A percentile compares a stretch with the other conserved stretches of the same genome.
Evolutionary conservation across 2,113 vertebrate genomes (phyloP).

Genomic region (Mormoops blainvillei): DNA sequence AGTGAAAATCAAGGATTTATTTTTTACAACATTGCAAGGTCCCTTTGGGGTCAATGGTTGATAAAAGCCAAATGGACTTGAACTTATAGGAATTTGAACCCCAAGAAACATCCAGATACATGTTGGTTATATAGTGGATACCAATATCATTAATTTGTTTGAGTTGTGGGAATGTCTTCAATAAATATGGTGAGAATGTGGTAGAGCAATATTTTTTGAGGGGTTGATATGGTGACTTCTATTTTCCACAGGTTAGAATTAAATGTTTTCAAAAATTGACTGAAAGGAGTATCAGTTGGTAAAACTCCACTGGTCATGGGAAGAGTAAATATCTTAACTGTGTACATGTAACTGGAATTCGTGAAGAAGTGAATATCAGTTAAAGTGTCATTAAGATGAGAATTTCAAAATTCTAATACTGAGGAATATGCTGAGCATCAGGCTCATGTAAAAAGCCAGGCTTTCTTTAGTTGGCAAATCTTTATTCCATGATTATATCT

Average conservation of each 20-base stretch:
- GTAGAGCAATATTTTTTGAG: conserved; percentile 6
- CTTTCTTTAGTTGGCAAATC: background rate
- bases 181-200: background rate
- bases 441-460: background rate
- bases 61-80: conserved; percentile 42
- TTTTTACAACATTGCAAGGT: conserved; percentile 71
- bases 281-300: background rate
- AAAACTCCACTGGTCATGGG: background rate
- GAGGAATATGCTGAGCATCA: background rate
- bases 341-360: background rate
- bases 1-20: conserved; percentile 44
- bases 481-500: background rate
- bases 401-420: background rate
- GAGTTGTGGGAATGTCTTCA: conserved; percentile 34
- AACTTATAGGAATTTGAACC: conserved; percentile 29
- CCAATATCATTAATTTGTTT: conserved; percentile 37
- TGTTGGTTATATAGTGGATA: background rate
- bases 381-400: background rate
- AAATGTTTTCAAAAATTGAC: conserved; percentile 15
- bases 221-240: background rate
- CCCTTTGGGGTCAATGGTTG: conserved; percentile 53
- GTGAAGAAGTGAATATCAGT: background rate
- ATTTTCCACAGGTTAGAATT: background rate
- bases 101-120: background rate
- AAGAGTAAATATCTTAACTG: conserved; percentile 21